Conservation (phyloP, 2,113 vertebrate genomes). For the Piliocolobus tephrosceles region DNA sequence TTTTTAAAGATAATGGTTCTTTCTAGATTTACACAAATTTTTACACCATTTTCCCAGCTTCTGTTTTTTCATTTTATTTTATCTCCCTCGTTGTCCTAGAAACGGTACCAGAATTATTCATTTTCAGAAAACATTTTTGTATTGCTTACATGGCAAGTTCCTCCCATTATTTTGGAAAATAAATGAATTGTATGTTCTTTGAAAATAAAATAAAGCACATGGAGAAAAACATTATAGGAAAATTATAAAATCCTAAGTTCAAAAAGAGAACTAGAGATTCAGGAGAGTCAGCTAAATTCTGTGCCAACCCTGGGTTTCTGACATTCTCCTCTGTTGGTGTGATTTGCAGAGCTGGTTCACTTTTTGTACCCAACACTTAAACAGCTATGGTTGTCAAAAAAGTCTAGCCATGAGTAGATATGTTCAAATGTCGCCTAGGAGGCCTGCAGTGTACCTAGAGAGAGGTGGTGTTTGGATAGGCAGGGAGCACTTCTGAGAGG, state of each 20-base stretch:
- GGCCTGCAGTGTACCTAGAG: neutral
- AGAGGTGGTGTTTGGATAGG: neutral
- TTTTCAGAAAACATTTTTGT: constrained; percentile 56
- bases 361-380: neutral
- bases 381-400: neutral
- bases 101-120: constrained; percentile 64
- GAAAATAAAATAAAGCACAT: constrained; percentile 55
- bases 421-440: neutral
- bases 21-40: constrained; percentile 38
- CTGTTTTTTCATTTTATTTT: constrained; percentile 57
- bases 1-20: constrained; percentile 38
- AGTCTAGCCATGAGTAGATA: neutral
- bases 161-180: constrained; percentile 64
- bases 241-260: neutral
- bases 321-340: neutral
- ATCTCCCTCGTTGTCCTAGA: constrained; percentile 69
- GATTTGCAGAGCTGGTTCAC: neutral
- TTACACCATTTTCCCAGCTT: neutral
- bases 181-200: constrained; percentile 56
- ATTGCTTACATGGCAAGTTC: constrained; percentile 57
- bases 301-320: neutral
- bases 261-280: neutral
- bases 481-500: neutral
- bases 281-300: neutral
- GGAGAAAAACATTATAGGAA: neutral